phyloP scores from a whole-genome alignment of 2,797 vertebrate genomes.

The Parauchenoglanis punctatus region DNA sequence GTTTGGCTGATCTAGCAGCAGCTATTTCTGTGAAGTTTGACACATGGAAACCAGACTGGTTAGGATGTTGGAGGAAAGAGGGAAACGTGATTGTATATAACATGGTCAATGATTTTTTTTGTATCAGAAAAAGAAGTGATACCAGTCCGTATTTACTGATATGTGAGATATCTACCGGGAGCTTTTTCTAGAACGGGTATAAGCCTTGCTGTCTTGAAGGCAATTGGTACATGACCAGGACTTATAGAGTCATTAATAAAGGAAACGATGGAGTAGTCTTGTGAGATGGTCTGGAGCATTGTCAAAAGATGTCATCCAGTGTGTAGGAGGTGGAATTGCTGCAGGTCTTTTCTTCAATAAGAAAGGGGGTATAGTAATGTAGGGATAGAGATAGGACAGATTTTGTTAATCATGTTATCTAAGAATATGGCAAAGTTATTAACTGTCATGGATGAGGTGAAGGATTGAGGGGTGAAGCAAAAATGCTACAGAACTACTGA shows the following conservation, averaged over 20 bases:
- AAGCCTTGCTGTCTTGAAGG: background rate
- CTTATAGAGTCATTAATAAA: background rate
- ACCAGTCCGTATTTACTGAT: background rate
- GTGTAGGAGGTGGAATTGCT: background rate
- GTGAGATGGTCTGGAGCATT: background rate
- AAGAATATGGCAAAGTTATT: background rate
- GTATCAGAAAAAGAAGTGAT: background rate
- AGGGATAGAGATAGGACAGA: background rate
- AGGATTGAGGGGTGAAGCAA: background rate
- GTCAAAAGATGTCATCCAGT: background rate
- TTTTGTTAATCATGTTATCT: background rate
- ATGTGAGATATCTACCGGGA: background rate
- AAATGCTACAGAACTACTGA: background rate
- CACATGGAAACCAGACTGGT: background rate
- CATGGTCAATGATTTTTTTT: background rate
- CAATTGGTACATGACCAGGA: background rate
- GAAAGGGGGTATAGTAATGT: background rate
- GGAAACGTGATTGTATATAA: no score
- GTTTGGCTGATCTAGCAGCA: background rate
- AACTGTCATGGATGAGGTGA: background rate
- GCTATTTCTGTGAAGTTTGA: background rate
- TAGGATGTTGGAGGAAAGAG: background rate
- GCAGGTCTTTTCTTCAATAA: background rate
- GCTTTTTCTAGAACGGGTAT: background rate
- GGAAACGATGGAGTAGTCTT: background rate